Percentiles rank a stretch among this genome's conserved stretches.
phyloP scores from a whole-genome alignment of 2,888 invertebrate species.

The Myathropa florea region DNA sequence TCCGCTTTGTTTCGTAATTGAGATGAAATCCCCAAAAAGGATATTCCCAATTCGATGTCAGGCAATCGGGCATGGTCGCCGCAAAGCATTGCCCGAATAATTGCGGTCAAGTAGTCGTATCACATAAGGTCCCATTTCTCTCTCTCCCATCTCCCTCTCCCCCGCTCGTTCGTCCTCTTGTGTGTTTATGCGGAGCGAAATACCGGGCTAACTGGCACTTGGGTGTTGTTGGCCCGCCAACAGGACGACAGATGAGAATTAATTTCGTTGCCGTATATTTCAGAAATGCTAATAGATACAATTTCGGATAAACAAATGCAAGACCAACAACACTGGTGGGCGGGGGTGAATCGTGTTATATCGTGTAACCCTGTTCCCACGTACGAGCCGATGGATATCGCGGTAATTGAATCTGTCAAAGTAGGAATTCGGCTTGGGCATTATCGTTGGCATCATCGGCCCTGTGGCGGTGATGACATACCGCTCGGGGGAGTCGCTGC shows the following conservation, averaged over 20 bases:
- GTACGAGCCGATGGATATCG: conserved; percentile 63
- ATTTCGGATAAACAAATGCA: conserved; percentile 65
- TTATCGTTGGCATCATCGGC: conserved; percentile 66
- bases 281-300: conserved; percentile 64
- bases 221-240: conserved; percentile 2
- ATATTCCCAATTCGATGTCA: conserved; percentile 51
- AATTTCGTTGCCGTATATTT: conserved; percentile 49
- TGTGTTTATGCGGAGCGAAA: conserved; percentile 2
- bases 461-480: conserved; percentile 50
- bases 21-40: conserved; percentile 56
- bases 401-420: conserved; percentile 68
- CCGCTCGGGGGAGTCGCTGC: conserved; percentile 10
- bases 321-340: neutral
- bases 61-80: conserved; percentile 54
- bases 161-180: neutral
- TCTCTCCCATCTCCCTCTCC: neutral
- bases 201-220: conserved; percentile 38
- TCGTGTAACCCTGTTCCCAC: conserved; percentile 47
- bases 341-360: conserved; percentile 32
- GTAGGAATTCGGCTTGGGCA: conserved; percentile 61
- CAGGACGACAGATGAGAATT: conserved; percentile 37
- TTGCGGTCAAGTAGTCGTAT: conserved; percentile 69
- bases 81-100: conserved; percentile 67
- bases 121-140: conserved; percentile 34
- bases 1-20: conserved; percentile 57